A percentile compares a stretch with the other conserved stretches of the same genome.
Conservation (phyloP, 30 jellyfish, hydroid and myxozoan species). For the Catostylus mosaicus region DNA sequence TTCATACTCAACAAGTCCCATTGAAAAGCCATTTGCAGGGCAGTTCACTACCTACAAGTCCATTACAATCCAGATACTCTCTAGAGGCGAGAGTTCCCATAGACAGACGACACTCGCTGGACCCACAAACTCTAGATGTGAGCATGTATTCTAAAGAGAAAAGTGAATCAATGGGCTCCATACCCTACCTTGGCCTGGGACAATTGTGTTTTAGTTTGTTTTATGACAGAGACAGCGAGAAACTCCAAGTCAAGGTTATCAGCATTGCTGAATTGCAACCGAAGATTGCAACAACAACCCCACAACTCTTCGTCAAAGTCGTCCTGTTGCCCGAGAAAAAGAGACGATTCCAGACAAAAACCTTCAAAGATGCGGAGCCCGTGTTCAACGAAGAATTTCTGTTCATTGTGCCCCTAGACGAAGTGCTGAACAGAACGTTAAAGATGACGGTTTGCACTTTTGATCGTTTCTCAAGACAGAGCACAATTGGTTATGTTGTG, state of each 20-base stretch:
- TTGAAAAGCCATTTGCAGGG: slow-evolving; percentile 30
- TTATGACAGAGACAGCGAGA: slow-evolving; percentile 74
- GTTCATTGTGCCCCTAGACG: slow-evolving; percentile 72
- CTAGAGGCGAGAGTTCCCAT: slow-evolving; percentile 3
- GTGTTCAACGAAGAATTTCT: slow-evolving; percentile 85
- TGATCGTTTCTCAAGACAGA: slow-evolving; percentile 93
- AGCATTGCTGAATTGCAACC: slow-evolving; percentile 62
- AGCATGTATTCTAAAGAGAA: slow-evolving; percentile 76
- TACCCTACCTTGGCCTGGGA: slow-evolving; percentile 87
- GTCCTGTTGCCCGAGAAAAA: slow-evolving; percentile 89
- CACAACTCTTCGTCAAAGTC: slow-evolving; percentile 76
- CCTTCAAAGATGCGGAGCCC: slow-evolving; percentile 80
- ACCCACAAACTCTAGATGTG: slow-evolving; percentile 77
- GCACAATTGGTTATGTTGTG: slow-evolving; percentile 80
- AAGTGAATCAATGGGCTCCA: slow-evolving; percentile 61
- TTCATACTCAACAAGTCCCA: slow-evolving; percentile 77
- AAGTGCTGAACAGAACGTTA: slow-evolving; percentile 62
- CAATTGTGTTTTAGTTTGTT: slow-evolving; percentile 61
- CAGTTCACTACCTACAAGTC: slow-evolving; percentile 57
- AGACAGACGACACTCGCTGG: slow-evolving; percentile 69
- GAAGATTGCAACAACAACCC: slow-evolving; percentile 60
- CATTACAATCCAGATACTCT: slow-evolving; percentile 21
- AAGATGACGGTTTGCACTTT: slow-evolving; percentile 79
- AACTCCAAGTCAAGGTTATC: slow-evolving; percentile 50
- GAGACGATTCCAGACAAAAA: slow-evolving; percentile 78